These are phyloP conservation scores for Callionymus lyra DNA, from an alignment of 2,113 vertebrate genomes.

Conservation along the genomic window DNA sequence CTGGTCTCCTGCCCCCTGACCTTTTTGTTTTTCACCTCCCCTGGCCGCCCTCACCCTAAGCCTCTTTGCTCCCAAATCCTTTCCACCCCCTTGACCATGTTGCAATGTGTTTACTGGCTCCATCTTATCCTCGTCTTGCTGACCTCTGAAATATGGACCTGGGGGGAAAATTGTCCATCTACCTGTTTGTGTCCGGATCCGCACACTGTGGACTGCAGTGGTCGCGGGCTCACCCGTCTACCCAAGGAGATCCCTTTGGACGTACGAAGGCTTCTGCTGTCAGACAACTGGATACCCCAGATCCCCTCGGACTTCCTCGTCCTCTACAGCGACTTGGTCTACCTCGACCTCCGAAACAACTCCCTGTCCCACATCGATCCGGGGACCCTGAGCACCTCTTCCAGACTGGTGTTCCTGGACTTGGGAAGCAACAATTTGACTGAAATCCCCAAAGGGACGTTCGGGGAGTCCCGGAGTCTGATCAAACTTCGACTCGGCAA, in stretches of 20 bases:
- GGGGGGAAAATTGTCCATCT: conserved; percentile 75
- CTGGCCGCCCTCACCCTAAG: conserved; percentile 28
- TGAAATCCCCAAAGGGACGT: conserved; percentile 80
- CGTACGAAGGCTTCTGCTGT: conserved; percentile 83
- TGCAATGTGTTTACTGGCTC: conserved; percentile 68
- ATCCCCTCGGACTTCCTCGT: conserved; percentile 93
- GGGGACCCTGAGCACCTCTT: conserved; percentile 86
- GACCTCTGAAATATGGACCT: conserved; percentile 60
- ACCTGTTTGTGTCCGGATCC: conserved; percentile 84
- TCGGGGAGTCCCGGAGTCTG: conserved; percentile 82
- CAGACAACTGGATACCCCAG: conserved; percentile 84
- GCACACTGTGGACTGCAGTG: conserved; percentile 91
- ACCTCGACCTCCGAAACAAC: conserved; percentile 94
- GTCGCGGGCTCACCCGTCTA: conserved; percentile 80
- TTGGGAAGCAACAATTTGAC: conserved; percentile 92
- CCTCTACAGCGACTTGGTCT: conserved; percentile 90
- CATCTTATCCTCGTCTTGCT: conserved; percentile 63
- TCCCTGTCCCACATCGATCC: conserved; percentile 80
- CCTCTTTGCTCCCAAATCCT: conserved; percentile 39
- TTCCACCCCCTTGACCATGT: conserved; percentile 68
- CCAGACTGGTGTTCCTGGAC: conserved; percentile 88
- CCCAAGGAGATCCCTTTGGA: conserved; percentile 87
- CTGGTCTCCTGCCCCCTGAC: conserved; percentile 51
- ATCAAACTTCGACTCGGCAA: conserved; percentile 83
- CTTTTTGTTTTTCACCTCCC: conserved; percentile 39